phyloP scores from a whole-genome alignment of 2,113 vertebrate species.

The Sisor rabdophorus region DNA sequence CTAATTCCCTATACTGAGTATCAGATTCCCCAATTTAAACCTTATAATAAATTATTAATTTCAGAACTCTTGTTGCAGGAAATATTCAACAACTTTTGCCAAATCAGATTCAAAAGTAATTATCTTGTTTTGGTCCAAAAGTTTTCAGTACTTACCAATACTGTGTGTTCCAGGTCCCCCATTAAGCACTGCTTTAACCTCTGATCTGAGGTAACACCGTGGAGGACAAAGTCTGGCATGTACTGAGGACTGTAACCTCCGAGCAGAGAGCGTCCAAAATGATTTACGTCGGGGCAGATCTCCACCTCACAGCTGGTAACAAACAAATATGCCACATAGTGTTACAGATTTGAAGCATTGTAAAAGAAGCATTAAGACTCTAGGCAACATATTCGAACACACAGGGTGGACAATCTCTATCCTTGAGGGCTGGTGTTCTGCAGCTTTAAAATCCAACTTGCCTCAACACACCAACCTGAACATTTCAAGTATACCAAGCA shows the following conservation, averaged over 20 bases:
- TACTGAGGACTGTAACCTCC: slow-evolving; percentile 82
- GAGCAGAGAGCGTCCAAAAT: slow-evolving; percentile 80
- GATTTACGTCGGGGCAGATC: slow-evolving; percentile 71
- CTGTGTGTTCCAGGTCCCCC: slow-evolving; percentile 75
- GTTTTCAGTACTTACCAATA: slow-evolving; percentile 69
- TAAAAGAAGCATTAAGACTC: not conserved
- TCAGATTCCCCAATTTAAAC: too few relatives aligned
- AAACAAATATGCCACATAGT: not conserved
- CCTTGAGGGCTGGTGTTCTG: too few relatives aligned
- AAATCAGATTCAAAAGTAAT: not conserved
- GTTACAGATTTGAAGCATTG: not conserved
- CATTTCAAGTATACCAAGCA: too few relatives aligned
- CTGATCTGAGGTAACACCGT: slow-evolving; percentile 75
- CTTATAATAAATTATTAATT: not conserved
- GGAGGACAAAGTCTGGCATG: slow-evolving; percentile 81
- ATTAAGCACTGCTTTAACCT: slow-evolving; percentile 74
- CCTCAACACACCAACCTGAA: too few relatives aligned
- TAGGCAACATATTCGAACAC: too few relatives aligned
- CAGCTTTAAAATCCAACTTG: too few relatives aligned
- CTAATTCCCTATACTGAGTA: too few relatives aligned
- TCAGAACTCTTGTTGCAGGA: not conserved
- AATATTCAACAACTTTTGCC: not conserved
- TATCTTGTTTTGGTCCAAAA: not conserved
- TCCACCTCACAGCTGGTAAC: slow-evolving; percentile 68
- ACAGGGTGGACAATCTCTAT: too few relatives aligned